Evolutionary conservation across 2,113 vertebrate species (phyloP), one percentile per base, ranked within the genome.

Genomic region (Lycaon pictus): DNA sequence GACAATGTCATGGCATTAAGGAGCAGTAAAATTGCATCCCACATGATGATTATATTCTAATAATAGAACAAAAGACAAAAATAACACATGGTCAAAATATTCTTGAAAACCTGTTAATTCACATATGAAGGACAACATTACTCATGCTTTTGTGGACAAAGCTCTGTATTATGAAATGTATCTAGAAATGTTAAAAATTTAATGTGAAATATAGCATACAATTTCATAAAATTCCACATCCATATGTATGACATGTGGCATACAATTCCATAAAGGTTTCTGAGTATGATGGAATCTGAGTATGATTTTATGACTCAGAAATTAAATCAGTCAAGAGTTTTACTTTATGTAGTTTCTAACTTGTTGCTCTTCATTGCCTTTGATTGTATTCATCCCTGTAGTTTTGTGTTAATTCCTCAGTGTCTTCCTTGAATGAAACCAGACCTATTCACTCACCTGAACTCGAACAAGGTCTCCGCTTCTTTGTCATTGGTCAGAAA

Each of bases 371-470:
- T 17, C 15, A 60, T 87, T 88, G 76, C 48, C 55, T 72, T 4
- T 91, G 62, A 89, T 80, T 84, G 84, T 43, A 72, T 88, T 37
- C 43, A 29, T 95, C 79, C 11, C n/a, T 23, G 84, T 25, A 93
- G 23, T 69, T 84, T 86, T 56, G 22, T 67, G 83, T 79, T 92
- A 62, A 86, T 37, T 89, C 58, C 94, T 92, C 63, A 86, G 0
- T 94, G 81, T 89, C 11, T 82, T 90, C 3, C 53, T 90, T 69
- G 71, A 84, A 69, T 72, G n/a, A 87, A 93, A 85, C 60, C 20
- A 48, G 23, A 7, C 53, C 15, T 27, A 77, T 67, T 58, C 32
- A 93, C 48, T 83, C 67, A 92, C 23, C 48, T 87, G n/a, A 96
- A 77, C n/a, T 85, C 65, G 76, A 25, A 51, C n/a, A 51, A 83